phyloP scores from a whole-genome alignment of 2,113 vertebrate species.

The Pseudois nayaur region DNA sequence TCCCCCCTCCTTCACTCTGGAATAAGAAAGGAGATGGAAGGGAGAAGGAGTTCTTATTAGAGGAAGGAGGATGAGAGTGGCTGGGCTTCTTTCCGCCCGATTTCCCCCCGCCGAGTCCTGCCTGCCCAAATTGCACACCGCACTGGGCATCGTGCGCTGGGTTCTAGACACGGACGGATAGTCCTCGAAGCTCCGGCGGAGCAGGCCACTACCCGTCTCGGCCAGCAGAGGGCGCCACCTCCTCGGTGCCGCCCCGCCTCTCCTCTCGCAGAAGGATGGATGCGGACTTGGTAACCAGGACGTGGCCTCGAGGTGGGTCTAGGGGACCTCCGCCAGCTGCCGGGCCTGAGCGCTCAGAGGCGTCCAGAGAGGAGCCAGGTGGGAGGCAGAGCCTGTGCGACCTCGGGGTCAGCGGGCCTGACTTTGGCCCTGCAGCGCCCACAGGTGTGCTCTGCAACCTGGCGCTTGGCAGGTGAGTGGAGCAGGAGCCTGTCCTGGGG shows the following conservation, averaged over 20 bases:
- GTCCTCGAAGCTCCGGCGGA: not conserved
- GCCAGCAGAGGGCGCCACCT: conserved; percentile 17
- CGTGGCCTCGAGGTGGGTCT: not conserved
- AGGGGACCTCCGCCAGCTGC: fast-evolving
- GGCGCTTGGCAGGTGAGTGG: not conserved
- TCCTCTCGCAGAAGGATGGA: not conserved
- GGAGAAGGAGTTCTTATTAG: not conserved
- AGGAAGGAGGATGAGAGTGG: not conserved
- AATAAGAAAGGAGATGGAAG: not conserved
- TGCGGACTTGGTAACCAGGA: fast-evolving
- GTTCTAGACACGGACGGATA: not conserved
- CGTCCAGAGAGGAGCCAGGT: not conserved
- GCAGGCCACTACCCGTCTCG: not conserved
- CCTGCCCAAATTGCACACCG: not conserved
- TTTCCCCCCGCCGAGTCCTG: not conserved
- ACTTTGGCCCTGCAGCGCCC: not conserved
- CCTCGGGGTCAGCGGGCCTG: not conserved
- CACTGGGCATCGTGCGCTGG: fast-evolving
- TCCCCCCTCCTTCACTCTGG: not conserved
- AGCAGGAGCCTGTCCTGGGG: not conserved
- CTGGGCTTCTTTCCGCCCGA: not conserved
- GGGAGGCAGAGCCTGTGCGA: not conserved
- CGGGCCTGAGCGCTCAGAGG: fast-evolving
- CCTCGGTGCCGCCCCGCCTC: not conserved
- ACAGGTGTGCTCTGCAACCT: not conserved